Evolutionary conservation across 2,113 vertebrate species (phyloP), one percentile per base, ranked within the genome.

Genomic region (Climacteris rufus): DNA sequence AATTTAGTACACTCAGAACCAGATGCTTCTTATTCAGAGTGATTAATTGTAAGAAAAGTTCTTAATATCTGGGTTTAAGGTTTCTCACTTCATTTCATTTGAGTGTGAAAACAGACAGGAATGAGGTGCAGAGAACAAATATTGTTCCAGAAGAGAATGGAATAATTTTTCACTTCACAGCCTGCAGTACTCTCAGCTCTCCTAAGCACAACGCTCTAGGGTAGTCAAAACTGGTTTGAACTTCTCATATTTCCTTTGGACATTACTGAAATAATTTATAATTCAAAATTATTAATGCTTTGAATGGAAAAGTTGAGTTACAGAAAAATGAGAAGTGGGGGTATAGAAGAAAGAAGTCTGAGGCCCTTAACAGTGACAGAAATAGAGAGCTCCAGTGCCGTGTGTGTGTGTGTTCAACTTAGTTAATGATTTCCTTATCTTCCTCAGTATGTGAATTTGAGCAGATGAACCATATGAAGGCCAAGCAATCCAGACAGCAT

Each of bases 91-190:
- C 11, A 72, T 90, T 77, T 71, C 33, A 70, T 59, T 59, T 65
- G 75, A 85, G 37, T 80, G 71, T 90, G 66, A 92, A 89, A 95
- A 60, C 54, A 65, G 89, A 47, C 45, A 91, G 83, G 79, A 93
- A 91, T 23, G 57, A 84, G n/a, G 37, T 87, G 28, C 28, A 33
- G 37, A 87, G 64, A 84, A 45, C 8, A 89, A 87, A 82, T 39
- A n/a, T 21, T 76, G 44, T 84, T 89, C 31, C 39, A 91, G 39
- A 78, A 89, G 40, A 89, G 95, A 89, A 81, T 4, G 7, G 20
- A 82, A 33, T 54, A 45, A 40, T 61, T 84, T 87, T 89, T 87
- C 60, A 64, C 47, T 75, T 91, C 47, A 87, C 10, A 72, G 45
- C 21, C n/a, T 64, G 80, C 44, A 74, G 39, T 80, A 81, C 35